Evolutionary conservation across 1,140 invertebrate genomes (phyloP).

Genomic region (Nebria ingens): DNA sequence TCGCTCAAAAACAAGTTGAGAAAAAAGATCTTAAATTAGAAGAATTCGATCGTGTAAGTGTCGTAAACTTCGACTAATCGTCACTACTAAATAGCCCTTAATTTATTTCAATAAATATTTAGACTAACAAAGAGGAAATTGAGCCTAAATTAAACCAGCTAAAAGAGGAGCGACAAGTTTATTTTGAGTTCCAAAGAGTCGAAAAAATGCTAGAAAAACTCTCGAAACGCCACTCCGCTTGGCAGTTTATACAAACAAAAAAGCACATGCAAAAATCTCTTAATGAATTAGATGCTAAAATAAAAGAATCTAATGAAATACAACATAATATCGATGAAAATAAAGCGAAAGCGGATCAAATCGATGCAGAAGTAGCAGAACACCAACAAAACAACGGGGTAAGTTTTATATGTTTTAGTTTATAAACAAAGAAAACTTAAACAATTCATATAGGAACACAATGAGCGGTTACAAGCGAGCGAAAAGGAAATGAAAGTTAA

Average conservation of each 20-base stretch:
- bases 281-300: slow-evolving; percentile 40
- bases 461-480: slow-evolving; percentile 51
- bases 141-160: slow-evolving; percentile 78
- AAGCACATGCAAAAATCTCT: slow-evolving; percentile 41
- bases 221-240: slow-evolving; percentile 65
- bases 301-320: slow-evolving; percentile 41
- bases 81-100: no score
- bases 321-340: slow-evolving; percentile 45
- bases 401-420: not conserved
- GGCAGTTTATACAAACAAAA: slow-evolving; percentile 52
- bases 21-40: slow-evolving; percentile 88
- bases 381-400: not conserved
- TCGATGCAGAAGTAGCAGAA: slow-evolving; percentile 11
- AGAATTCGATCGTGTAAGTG: slow-evolving; percentile 72
- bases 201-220: slow-evolving; percentile 80
- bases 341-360: slow-evolving; percentile 27
- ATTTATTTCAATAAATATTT: slow-evolving; percentile 19
- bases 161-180: slow-evolving; percentile 73
- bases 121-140: slow-evolving; percentile 83
- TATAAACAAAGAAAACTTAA: not conserved
- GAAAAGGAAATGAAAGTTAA: slow-evolving; percentile 54
- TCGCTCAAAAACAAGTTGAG: slow-evolving; percentile 77
- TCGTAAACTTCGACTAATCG: no score
- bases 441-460: slow-evolving; percentile 46
- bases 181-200: slow-evolving; percentile 81